Base-by-base conservation (phyloP, 2,113 vertebrate genomes). In the Amia ocellicauda region DNA sequence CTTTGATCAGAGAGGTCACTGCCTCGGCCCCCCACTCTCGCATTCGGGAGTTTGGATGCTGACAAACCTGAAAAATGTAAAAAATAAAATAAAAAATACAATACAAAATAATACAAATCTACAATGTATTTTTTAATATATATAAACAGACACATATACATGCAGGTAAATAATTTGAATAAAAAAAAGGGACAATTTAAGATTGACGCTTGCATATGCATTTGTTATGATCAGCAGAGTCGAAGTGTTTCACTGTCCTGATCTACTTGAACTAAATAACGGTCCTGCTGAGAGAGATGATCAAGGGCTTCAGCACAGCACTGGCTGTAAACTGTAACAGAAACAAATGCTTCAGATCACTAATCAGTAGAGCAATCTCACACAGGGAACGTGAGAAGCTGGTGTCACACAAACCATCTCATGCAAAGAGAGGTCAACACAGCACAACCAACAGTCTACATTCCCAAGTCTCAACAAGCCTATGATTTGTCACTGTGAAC, bases 11-110 rank as follows among this genome's bases (percentile, higher is more conserved):
- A 7, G 96, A 91, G 1, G 97, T 97, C 82, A 99, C 79, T 24
- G 97, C 94, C 83, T 99, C 97, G 2, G 96, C 96, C 61, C 96
- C 97, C 97, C 96, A 98, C 83, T 99, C 96, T 77, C 96, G 94
- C 97, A 99, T 99, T 72, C 97, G 89, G 68, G 92, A 90, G 71
- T 99, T 99, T 27, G 96, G 94, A 81, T 99, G 96, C 85, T 99
- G 96, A 75, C 95, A 99, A 26, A 99, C 97, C 97, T 99, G 77
- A 74, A 70, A 50, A 74, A 58, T 7, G 31, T 36, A 1, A 36
- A 11, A n/a, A n/a, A 36, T 1, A 36, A 36, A 36, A 7, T 36
- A 36, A 36, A n/a, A n/a, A n/a, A n/a, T n/a, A n/a, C n/a, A n/a
- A n/a, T n/a, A n/a, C n/a, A n/a, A n/a, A n/a, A n/a, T n/a, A n/a